Conservation (phyloP, 1,140 invertebrate species). For the Chironomus tepperi region DNA sequence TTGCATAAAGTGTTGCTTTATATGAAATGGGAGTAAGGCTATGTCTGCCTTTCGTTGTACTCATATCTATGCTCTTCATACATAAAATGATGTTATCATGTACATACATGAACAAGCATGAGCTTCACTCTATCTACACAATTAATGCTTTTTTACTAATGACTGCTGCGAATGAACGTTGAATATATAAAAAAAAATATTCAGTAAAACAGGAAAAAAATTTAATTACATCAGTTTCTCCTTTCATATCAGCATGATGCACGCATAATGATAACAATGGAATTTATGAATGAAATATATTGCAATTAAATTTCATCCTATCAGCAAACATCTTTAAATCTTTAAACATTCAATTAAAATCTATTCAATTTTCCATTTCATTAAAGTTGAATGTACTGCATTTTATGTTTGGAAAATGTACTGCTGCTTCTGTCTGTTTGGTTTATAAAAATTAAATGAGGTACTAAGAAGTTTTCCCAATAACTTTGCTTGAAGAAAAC, state of each 20-base stretch:
- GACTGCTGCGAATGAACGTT: neutral
- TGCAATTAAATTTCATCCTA: neutral
- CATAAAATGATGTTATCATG: neutral
- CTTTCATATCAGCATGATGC: neutral
- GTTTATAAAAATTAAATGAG: too few species aligned
- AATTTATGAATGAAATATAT: neutral
- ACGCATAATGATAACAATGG: neutral
- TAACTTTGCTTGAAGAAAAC: too few species aligned
- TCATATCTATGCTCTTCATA: neutral
- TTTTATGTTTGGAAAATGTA: too few species aligned
- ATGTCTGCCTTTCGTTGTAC: neutral
- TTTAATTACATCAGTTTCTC: neutral
- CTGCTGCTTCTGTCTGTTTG: too few species aligned
- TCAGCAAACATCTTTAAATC: neutral
- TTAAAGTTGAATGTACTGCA: too few species aligned
- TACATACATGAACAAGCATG: neutral
- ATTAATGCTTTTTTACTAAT: neutral
- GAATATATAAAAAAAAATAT: neutral
- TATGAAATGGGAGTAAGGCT: neutral
- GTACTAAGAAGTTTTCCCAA: too few species aligned
- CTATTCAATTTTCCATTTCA: too few species aligned
- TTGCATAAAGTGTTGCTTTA: constrained; percentile 2
- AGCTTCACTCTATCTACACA: neutral
- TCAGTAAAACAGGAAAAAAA: neutral
- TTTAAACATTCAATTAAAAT: too few species aligned